These are phyloP conservation scores for Drosophila austrosaltans DNA, from an alignment of 2,888 invertebrate species.

Conservation along the genomic window DNA sequence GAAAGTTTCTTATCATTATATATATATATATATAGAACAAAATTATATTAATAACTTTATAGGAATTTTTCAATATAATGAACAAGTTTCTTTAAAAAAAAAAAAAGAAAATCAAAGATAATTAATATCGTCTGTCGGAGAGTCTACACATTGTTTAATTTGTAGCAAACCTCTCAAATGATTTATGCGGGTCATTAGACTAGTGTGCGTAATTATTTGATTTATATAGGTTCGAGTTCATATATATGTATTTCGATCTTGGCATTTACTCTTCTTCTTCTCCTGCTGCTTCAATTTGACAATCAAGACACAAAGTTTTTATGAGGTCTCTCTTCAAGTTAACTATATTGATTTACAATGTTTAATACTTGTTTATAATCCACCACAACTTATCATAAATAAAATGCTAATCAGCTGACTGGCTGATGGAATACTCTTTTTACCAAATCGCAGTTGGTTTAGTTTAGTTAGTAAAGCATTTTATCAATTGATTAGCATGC, in stretches of 20 bases:
- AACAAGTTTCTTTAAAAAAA: not conserved
- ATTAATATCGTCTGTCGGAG: conserved; percentile 16
- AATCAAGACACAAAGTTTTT: not conserved
- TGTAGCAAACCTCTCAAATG: conserved; percentile 33
- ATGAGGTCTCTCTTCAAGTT: not conserved
- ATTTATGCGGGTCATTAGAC: conserved; percentile 47
- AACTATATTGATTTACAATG: conserved; percentile 14
- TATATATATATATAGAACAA: too few species aligned
- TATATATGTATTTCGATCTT: not conserved
- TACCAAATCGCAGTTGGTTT: conserved; percentile 49
- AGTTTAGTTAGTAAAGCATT: conserved; percentile 31
- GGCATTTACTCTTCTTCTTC: not conserved
- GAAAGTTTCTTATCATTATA: too few species aligned
- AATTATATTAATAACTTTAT: not conserved
- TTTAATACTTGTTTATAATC: conserved; percentile 26
- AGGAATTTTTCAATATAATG: not conserved
- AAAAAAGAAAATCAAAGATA: conserved; percentile 5
- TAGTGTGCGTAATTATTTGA: conserved; percentile 38
- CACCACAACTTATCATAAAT: conserved; percentile 45
- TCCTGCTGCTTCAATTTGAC: not conserved
- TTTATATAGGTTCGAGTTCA: not conserved
- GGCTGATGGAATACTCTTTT: conserved; percentile 15
- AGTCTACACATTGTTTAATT: conserved; percentile 19
- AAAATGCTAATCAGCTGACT: conserved; percentile 65
- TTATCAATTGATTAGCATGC: conserved; percentile 72